Conservation (phyloP, 2,888 invertebrate genomes). For the Axea sp. region DNA sequence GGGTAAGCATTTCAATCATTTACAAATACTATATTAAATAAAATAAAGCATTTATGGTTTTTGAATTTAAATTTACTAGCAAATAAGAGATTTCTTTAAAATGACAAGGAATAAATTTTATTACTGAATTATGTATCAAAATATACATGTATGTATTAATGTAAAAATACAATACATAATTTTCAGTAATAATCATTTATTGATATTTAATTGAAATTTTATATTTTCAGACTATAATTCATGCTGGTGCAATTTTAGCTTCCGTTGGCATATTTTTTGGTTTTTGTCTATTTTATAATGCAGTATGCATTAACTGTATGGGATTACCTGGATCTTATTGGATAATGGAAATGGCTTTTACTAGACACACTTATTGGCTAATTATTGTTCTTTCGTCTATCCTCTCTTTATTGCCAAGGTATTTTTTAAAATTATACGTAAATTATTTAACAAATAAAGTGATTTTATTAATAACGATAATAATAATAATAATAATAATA, state of each 20-base stretch:
- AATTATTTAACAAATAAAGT: no score
- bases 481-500: no score
- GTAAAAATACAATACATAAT: no score
- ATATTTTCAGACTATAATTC: conserved; percentile 89
- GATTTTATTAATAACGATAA: no score
- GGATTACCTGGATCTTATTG: conserved; percentile 92
- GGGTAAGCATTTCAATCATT: conserved; percentile 84
- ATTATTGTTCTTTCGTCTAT: conserved; percentile 88
- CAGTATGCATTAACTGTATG: conserved; percentile 89
- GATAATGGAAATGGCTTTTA: conserved; percentile 89
- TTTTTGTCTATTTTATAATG: conserved; percentile 92
- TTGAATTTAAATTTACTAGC: neutral
- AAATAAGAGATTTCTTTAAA: no score
- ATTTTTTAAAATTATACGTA: no score
- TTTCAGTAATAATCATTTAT: no score
- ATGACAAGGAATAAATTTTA: no score
- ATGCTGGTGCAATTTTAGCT: conserved; percentile 86
- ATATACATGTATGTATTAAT: no score
- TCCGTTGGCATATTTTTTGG: conserved; percentile 91
- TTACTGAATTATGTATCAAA: no score
- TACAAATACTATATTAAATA: neutral
- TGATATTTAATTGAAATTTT: no score
- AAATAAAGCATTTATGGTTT: neutral
- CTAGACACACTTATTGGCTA: conserved; percentile 89
- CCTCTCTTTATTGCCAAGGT: conserved; percentile 91